These are phyloP conservation scores for Drosophila mulleri DNA, from an alignment of 2,888 invertebrate species.

Conservation along the genomic window DNA sequence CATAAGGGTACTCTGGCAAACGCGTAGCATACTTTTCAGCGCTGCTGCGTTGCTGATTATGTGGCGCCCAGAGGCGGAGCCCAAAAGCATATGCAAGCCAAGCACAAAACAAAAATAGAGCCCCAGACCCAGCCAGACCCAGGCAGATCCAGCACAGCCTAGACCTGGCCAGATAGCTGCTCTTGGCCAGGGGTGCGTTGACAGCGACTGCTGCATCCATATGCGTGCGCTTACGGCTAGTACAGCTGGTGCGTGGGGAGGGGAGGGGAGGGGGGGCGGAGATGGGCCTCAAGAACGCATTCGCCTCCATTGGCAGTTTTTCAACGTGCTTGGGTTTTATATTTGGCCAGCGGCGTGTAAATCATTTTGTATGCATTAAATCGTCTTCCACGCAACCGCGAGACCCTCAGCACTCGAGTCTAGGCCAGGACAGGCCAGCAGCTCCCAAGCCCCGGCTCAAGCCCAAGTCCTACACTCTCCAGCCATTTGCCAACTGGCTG, in stretches of 20 bases:
- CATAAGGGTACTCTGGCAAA: conserved; percentile 29
- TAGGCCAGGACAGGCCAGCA: neutral
- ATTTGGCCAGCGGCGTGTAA: conserved; percentile 76
- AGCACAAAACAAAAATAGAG: conserved; percentile 48
- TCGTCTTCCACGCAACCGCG: conserved; percentile 61
- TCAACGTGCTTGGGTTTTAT: conserved; percentile 61
- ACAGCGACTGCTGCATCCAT: conserved; percentile 40
- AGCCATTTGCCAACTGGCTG: conserved; percentile 19
- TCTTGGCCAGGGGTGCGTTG: conserved; percentile 30
- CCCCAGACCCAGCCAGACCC: neutral
- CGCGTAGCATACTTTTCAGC: conserved; percentile 76
- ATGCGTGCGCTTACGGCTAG: conserved; percentile 34
- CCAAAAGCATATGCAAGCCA: conserved; percentile 52
- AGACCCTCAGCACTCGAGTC: conserved; percentile 2
- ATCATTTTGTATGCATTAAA: conserved; percentile 82
- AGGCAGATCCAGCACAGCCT: neutral
- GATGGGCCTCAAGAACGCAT: conserved; percentile 7
- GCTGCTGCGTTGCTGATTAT: conserved; percentile 70
- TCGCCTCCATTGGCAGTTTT: conserved; percentile 26
- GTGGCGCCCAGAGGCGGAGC: conserved; percentile 44
- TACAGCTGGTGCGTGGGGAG: neutral
- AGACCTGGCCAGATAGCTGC: conserved; percentile 35
- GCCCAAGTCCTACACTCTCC: neutral
- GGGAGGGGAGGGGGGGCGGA: neutral
- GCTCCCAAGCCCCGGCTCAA: neutral